Evolutionary conservation across 2,888 invertebrate genomes (phyloP), one percentile per base, ranked within the genome.

Genomic region (Girardia tigrina): DNA sequence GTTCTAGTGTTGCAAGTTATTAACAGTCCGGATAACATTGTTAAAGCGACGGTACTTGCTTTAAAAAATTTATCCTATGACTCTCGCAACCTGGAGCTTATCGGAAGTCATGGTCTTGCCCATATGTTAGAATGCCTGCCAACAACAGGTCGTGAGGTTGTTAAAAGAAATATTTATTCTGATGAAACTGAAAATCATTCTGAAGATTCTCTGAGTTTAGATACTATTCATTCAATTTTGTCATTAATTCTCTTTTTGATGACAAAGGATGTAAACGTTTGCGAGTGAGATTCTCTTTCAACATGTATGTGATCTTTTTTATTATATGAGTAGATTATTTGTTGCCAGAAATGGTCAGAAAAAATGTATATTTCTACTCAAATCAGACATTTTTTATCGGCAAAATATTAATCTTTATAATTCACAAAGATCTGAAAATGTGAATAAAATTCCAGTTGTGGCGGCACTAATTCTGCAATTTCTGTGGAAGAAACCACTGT

Each of bases 61-160:
- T n/a, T 56, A 2, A 4, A 23, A 16, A 56, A 56, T 56, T 23
- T 56, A 6, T 4, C 56, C 4, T n/a, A 56, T 6, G 56, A 56
- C 23, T 8, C 4, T 12, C 4, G 56, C 4, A 56, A 56, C n/a
- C n/a, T 56, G n/a, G 56, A 56, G 23, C n/a, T 56, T n/a, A 56
- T 56, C 56, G 56, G 56, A 56, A 16, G 2, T 20, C 56, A 56
- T 56, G 4, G 56, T 56, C n/a, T 56, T 12, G 23, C 23, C 23
- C 56, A 56, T 23, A 56, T 56, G 56, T 56, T 56, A 16, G 20
- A 56, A 56, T 56, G 56, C 56, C n/a, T 56, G 56, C 56, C 56
- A 12, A 12, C 56, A 12, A n/a, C 4, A n/a, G 23, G 8, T 16
- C n/a, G n/a, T n/a, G 20, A n/a, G n/a, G 56, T 2, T 56, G 23